A percentile compares a stretch with the other conserved stretches of the same genome.
Evolutionary conservation across 2,113 vertebrate genomes (phyloP).

Genomic region (Cathartes aura): DNA sequence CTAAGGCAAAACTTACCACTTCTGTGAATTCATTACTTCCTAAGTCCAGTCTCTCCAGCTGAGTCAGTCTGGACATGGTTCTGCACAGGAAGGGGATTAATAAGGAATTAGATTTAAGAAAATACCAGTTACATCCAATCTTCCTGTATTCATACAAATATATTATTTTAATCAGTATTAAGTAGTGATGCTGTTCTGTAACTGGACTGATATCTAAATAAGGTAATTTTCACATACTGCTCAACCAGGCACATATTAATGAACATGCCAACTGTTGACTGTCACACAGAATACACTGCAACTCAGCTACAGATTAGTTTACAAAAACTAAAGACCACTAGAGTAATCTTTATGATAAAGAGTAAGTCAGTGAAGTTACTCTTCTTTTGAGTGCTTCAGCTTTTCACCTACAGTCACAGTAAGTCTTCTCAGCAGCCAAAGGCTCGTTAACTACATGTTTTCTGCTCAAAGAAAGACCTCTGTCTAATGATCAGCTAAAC

Average conservation of each 20-base stretch:
- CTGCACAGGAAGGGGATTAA: constrained; percentile 73
- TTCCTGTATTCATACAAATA: background rate
- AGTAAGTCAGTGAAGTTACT: background rate
- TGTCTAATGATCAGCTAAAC: background rate
- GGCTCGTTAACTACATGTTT: background rate
- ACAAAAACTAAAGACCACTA: background rate
- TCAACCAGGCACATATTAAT: background rate
- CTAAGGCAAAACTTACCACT: constrained; percentile 78
- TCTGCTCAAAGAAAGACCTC: background rate
- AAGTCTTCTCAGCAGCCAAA: background rate
- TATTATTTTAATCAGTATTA: background rate
- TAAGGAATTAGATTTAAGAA: constrained; percentile 29
- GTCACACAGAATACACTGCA: background rate
- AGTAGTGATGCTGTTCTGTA: background rate
- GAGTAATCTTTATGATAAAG: background rate
- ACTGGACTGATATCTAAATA: background rate
- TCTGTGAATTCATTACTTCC: constrained; percentile 99
- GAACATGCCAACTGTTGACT: background rate
- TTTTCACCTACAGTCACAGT: background rate
- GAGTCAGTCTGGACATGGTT: constrained; percentile 97
- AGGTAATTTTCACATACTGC: background rate
- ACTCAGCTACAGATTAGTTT: background rate
- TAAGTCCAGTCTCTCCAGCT: constrained; percentile 95
- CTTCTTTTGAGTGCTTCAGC: background rate
- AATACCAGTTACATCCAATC: background rate